Conservation (phyloP, 1,140 invertebrate genomes). For the Drosophila teissieri region DNA sequence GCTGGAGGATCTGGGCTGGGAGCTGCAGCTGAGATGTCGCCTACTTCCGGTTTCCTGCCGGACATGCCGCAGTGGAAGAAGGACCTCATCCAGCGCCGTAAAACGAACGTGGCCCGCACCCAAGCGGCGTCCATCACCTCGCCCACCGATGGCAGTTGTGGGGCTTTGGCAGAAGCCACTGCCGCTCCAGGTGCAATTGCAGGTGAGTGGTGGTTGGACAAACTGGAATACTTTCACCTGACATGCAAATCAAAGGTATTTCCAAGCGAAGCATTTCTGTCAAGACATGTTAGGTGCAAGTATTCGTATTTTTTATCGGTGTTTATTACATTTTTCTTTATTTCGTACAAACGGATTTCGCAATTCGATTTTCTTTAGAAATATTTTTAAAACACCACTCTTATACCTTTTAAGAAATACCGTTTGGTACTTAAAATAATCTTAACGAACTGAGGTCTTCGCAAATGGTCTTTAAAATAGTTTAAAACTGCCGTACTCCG, state of each 20-base stretch:
- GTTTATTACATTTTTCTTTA: not conserved
- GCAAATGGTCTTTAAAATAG: not conserved
- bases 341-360: not conserved
- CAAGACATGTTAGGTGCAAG: not conserved
- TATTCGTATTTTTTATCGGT: not conserved
- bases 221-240: slow-evolving; percentile 5
- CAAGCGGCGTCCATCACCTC: slow-evolving; percentile 51
- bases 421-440: too few relatives aligned
- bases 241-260: not conserved
- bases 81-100: slow-evolving; percentile 89
- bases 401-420: not conserved
- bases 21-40: slow-evolving; percentile 35
- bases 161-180: slow-evolving; percentile 45
- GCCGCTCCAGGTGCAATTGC: slow-evolving; percentile 36
- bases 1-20: slow-evolving; percentile 14
- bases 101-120: slow-evolving; percentile 84
- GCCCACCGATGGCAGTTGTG: slow-evolving; percentile 55
- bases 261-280: not conserved
- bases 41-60: slow-evolving; percentile 69
- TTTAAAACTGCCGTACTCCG: not conserved
- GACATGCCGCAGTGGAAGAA: slow-evolving; percentile 90
- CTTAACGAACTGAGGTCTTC: too few relatives aligned
- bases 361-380: too few relatives aligned
- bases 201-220: slow-evolving; percentile 46
- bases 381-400: not conserved